Evolutionary conservation across 2,113 vertebrate species (phyloP).

Genomic region (Stercorarius parasiticus): DNA sequence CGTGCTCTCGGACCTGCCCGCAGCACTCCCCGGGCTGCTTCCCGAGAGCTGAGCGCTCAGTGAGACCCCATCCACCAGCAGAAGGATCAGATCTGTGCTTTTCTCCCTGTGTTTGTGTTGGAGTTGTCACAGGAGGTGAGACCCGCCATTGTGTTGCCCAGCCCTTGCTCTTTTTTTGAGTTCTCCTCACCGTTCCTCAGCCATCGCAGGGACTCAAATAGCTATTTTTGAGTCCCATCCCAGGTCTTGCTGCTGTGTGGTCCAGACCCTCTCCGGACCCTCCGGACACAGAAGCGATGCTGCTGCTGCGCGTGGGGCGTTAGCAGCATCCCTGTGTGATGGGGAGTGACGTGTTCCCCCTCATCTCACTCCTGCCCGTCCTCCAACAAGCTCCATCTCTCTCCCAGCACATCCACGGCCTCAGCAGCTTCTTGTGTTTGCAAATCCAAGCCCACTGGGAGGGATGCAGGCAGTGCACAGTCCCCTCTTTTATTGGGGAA

Average conservation of each 20-base stretch:
- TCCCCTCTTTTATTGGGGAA: neutral
- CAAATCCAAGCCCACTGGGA: neutral
- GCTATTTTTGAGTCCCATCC: neutral
- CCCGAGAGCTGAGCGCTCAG: rapidly evolving
- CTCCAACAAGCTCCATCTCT: neutral
- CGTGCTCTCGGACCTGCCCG: neutral
- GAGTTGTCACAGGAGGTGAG: neutral
- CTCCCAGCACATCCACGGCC: neutral
- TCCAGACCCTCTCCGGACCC: neutral
- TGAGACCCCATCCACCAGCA: neutral
- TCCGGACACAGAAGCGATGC: neutral
- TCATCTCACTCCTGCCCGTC: rapidly evolving
- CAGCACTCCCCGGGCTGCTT: neutral
- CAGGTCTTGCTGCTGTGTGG: neutral
- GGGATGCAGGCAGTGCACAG: neutral
- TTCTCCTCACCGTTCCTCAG: neutral
- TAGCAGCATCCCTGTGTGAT: neutral
- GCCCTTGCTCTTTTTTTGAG: neutral
- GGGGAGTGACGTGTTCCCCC: rapidly evolving
- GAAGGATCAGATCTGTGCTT: neutral
- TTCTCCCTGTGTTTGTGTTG: neutral
- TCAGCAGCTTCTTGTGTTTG: neutral
- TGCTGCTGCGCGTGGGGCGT: neutral
- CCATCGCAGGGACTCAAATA: neutral
- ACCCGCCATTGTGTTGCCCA: rapidly evolving